Evolutionary conservation across 1,140 invertebrate genomes (phyloP).

Genomic region (Mercenaria mercenaria): DNA sequence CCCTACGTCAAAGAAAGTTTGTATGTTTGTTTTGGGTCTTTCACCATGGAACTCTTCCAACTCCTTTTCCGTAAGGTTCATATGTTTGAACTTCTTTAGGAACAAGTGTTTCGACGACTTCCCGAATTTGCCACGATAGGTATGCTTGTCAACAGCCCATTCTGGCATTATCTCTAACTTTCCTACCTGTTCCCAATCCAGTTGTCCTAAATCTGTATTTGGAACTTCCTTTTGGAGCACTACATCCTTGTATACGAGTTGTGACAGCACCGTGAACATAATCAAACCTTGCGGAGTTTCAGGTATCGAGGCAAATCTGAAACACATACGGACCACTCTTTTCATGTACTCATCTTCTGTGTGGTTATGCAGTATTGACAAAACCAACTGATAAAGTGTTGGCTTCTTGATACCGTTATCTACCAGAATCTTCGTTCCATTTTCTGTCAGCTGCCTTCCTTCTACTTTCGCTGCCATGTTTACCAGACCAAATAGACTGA

Average conservation of each 20-base stretch:
- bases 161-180: neutral
- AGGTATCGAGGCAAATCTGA: neutral
- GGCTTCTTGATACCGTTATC: neutral
- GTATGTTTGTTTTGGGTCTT: neutral
- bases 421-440: neutral
- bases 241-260: neutral
- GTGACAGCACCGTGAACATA: neutral
- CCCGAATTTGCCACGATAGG: conserved; percentile 30
- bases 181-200: neutral
- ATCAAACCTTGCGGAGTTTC: neutral
- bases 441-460: neutral
- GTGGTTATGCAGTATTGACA: neutral
- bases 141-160: conserved; percentile 37
- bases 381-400: neutral
- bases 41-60: conserved; percentile 17
- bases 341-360: conserved; percentile 18
- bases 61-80: conserved; percentile 8
- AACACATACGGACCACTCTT: neutral
- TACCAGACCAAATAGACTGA: conserved; percentile 21
- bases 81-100: conserved; percentile 18
- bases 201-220: too few relatives aligned
- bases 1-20: conserved; percentile 2
- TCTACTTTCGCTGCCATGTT: conserved; percentile 31
- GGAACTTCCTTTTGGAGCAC: neutral
- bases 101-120: conserved; percentile 17